Conservation (phyloP, 2,888 invertebrate genomes). For the Hipparchia sbordonii region DNA sequence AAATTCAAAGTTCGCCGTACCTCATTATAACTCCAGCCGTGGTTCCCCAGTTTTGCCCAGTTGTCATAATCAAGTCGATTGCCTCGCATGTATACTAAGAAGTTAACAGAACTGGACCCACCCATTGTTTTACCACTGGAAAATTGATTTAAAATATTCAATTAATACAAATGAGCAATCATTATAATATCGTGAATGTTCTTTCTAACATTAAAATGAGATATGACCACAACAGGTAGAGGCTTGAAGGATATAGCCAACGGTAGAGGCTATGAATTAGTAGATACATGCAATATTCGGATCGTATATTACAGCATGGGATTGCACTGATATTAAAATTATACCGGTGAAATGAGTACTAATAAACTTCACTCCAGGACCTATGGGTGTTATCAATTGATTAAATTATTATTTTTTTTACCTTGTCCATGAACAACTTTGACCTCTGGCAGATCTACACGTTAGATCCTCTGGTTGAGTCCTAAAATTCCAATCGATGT, state of each 20-base stretch:
- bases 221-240: too few species aligned
- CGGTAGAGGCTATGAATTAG: too few species aligned
- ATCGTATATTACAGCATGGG: too few species aligned
- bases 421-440: conserved; percentile 83
- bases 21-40: conserved; percentile 85
- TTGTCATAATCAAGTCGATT: conserved; percentile 85
- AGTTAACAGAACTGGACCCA: conserved; percentile 86
- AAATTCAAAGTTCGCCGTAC: conserved; percentile 48
- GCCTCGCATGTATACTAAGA: conserved; percentile 85
- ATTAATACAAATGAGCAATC: too few species aligned
- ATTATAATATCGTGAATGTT: too few species aligned
- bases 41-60: conserved; percentile 85
- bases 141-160: conserved; percentile 36
- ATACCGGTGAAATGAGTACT: too few species aligned
- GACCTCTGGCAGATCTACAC: conserved; percentile 82
- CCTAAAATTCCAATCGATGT: conserved; percentile 87
- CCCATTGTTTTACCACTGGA: conserved; percentile 86
- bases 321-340: too few species aligned
- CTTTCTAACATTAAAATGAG: too few species aligned
- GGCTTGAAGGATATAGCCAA: too few species aligned
- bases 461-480: conserved; percentile 85
- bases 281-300: too few species aligned
- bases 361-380: too few species aligned
- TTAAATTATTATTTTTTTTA: conserved; percentile 41
- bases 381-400: too few species aligned